Conservation (phyloP, 2,888 invertebrate genomes). For the Dolichopus griseipennis region DNA sequence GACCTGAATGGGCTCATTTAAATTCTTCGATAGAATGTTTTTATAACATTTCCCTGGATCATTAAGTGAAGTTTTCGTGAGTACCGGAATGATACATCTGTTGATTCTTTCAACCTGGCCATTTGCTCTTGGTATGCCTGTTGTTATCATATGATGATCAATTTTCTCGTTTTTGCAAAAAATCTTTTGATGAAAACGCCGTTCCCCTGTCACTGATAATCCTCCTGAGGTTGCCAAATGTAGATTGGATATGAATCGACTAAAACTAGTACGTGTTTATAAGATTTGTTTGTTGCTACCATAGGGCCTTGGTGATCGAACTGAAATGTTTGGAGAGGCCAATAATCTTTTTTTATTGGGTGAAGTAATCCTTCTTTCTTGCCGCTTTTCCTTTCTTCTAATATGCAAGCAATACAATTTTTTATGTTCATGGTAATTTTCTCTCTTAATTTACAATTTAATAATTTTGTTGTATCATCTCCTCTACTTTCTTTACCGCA, state of each 20-base stretch:
- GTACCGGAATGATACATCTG: not conserved
- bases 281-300: slow-evolving; percentile 15
- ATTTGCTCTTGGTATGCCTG: not conserved
- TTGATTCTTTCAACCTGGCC: not conserved
- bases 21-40: slow-evolving; percentile 6
- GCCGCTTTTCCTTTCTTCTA: slow-evolving; percentile 8
- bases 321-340: slow-evolving; percentile 12
- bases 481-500: slow-evolving; percentile 12
- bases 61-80: not conserved
- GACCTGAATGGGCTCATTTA: slow-evolving; percentile 10
- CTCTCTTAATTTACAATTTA: not conserved
- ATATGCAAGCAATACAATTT: no score
- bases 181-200: not conserved
- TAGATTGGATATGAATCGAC: slow-evolving; percentile 11
- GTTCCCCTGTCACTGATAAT: slow-evolving; percentile 14
- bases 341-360: slow-evolving; percentile 7
- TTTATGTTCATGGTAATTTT: not conserved
- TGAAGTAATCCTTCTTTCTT: slow-evolving; percentile 8
- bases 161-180: not conserved
- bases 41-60: slow-evolving; percentile 9
- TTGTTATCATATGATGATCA: not conserved
- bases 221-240: slow-evolving; percentile 13
- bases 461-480: not conserved
- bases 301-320: slow-evolving; percentile 19
- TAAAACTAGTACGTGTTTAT: slow-evolving; percentile 17